Percentiles rank a stretch among this genome's conserved stretches.
These are phyloP conservation scores for Tetrapedia diversipes DNA, from an alignment of 2,888 invertebrate species.

Conservation along the genomic window DNA sequence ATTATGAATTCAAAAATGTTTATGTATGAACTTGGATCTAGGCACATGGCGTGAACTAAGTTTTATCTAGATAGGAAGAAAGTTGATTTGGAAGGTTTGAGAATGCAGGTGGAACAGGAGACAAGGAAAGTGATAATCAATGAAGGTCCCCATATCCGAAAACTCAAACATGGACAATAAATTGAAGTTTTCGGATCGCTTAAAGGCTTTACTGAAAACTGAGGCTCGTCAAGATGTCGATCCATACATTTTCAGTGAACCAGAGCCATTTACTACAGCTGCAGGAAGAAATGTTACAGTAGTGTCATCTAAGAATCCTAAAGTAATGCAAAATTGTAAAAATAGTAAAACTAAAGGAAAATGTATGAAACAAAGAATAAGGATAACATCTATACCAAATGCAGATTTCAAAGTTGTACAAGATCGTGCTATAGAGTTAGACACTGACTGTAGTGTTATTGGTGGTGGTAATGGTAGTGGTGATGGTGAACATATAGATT, in stretches of 20 bases:
- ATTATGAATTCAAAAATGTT: conserved; percentile 59
- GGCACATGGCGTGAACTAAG: conserved; percentile 71
- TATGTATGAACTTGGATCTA: conserved; percentile 60
- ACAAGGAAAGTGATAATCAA: conserved; percentile 69
- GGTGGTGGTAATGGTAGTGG: conserved; percentile 39
- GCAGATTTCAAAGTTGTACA: conserved; percentile 56
- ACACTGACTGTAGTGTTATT: conserved; percentile 40
- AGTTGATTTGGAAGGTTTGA: conserved; percentile 74
- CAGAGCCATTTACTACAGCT: conserved; percentile 77
- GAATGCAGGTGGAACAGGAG: conserved; percentile 76
- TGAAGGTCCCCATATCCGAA: conserved; percentile 78
- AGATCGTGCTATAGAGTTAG: conserved; percentile 48
- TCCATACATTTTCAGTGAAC: conserved; percentile 84
- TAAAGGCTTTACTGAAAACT: conserved; percentile 82
- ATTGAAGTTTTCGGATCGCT: conserved; percentile 83
- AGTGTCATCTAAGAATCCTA: conserved; percentile 73
- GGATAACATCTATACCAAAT: conserved; percentile 64
- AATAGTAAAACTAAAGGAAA: conserved; percentile 75
- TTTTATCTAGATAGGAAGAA: conserved; percentile 66
- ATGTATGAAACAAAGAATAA: conserved; percentile 76
- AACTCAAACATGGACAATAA: conserved; percentile 82
- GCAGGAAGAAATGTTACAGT: conserved; percentile 73
- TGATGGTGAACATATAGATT: conserved; percentile 62
- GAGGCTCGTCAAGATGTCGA: conserved; percentile 81
- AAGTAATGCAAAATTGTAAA: conserved; percentile 73